Conservation (phyloP, 2,797 vertebrate genomes). For the Rhinogobio ventralis region DNA sequence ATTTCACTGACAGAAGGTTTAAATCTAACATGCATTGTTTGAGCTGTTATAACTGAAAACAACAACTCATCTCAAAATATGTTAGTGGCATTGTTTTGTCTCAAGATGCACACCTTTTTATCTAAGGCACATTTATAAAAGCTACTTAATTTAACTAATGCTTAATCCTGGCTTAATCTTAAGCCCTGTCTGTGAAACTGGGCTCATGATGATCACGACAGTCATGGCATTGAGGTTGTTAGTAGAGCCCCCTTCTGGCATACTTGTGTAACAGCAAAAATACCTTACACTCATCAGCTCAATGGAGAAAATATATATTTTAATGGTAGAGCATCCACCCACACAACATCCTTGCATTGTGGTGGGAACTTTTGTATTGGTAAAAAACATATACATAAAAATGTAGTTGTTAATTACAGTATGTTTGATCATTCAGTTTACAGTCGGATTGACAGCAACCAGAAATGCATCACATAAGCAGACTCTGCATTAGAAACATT, state of each 20-base stretch:
- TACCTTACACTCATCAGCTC: neutral
- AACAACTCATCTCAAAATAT: neutral
- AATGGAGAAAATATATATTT: neutral
- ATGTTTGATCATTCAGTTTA: neutral
- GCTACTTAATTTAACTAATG: neutral
- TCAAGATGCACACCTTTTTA: too few species aligned
- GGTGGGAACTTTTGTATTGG: neutral
- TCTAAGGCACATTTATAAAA: neutral
- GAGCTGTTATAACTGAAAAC: neutral
- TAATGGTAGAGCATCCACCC: neutral
- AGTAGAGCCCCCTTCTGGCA: conserved; percentile 80
- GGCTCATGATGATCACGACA: conserved; percentile 12
- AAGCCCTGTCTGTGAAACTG: neutral
- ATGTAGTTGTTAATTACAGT: neutral
- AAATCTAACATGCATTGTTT: neutral
- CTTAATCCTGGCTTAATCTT: neutral
- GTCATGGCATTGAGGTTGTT: conserved; percentile 57
- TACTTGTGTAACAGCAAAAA: conserved; percentile 41
- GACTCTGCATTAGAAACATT: neutral
- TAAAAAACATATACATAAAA: neutral
- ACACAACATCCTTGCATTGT: neutral
- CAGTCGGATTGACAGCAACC: neutral
- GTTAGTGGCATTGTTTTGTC: too few species aligned
- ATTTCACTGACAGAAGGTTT: too few species aligned
- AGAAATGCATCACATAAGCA: too few species aligned